A percentile compares a stretch with the other conserved stretches of the same genome.
Conservation (phyloP, 2,113 vertebrate species). For the Planiliza haematocheilus region DNA sequence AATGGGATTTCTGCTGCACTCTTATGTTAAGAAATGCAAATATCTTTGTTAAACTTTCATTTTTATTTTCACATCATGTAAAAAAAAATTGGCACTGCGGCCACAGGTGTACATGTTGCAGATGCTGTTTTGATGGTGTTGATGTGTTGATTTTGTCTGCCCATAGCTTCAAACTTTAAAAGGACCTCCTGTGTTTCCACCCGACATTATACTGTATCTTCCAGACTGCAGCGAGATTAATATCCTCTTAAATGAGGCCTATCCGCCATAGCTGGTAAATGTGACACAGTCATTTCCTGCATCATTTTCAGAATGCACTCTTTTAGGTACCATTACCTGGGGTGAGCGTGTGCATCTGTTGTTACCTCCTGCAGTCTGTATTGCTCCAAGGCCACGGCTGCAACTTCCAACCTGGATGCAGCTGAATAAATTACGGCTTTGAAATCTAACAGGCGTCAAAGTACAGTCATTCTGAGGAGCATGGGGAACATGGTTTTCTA, state of each 20-base stretch:
- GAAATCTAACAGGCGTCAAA: constrained; percentile 23
- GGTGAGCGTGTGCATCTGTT: constrained; percentile 33
- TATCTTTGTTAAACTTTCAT: too few species aligned
- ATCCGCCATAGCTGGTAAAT: constrained; percentile 1
- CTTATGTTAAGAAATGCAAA: neutral
- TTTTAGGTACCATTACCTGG: constrained; percentile 15
- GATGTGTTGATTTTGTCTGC: neutral
- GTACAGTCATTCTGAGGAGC: constrained; percentile 21
- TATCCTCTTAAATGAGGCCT: constrained; percentile 2
- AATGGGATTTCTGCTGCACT: neutral
- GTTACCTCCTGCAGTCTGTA: constrained; percentile 37
- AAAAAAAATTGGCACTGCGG: too few species aligned
- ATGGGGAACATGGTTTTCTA: neutral
- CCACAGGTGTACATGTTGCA: too few species aligned
- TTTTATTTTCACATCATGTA: too few species aligned
- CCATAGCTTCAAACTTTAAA: neutral
- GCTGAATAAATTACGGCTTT: constrained; percentile 34
- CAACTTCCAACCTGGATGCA: constrained; percentile 32
- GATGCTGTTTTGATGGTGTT: too few species aligned
- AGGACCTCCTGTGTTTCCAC: neutral
- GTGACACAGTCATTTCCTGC: constrained; percentile 17
- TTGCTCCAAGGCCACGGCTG: constrained; percentile 42
- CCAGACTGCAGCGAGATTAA: neutral
- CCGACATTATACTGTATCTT: neutral
- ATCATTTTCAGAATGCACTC: constrained; percentile 18